Evolutionary conservation across 1,140 invertebrate species (phyloP), one percentile per base, ranked within the genome.

Genomic region (Lepidurus apus): DNA sequence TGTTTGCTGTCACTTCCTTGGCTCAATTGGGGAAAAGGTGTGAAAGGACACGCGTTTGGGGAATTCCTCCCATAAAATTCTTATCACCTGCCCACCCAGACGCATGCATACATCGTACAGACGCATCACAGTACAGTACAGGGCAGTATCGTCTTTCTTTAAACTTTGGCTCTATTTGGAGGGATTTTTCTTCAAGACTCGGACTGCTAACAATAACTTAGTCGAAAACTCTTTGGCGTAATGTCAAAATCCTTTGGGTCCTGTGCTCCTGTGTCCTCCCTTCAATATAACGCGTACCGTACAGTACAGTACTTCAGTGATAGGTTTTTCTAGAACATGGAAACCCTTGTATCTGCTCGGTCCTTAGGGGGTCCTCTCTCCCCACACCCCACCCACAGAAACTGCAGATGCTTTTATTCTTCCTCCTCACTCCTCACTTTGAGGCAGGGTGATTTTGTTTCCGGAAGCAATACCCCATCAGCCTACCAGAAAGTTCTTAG

Each of bases 1-100:
- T 65, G 53, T 65, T 65, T n/a, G 53, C 53, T 65, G 53, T 65
- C 53, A 65, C 53, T 65, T 65, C 53, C 53, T 65, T 65, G 53
- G 53, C 53, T 65, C 53, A 65, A 65, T 65, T 65, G 4, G 53
- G n/a, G 53, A 65, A 65, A 65, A 65, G 53, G 53, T 65, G 53
- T 65, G 53, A 65, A 65, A 65, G 53, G 53, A 65, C 53, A 65
- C 53, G 53, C 53, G 53, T 65, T 65, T 5, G 53, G 21, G 53
- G 53, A 21, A 65, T n/a, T 65, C 53, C 34, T 65, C 17, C 53
- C 53, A 65, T 65, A 65, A 65, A 65, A 65, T 65, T 65, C 53
- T 65, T 65, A 65, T 65, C 53, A 65, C 17, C 53, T 65, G 53
- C 53, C 53, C 53, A 65, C 53, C 53, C 21, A 65, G 4, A 65